Evolutionary conservation across 37 sponge, comb jelly and placozoan genomes (phyloP), one percentile per base, ranked within the genome.

Genomic region (Aphrocallistes beatrix): DNA sequence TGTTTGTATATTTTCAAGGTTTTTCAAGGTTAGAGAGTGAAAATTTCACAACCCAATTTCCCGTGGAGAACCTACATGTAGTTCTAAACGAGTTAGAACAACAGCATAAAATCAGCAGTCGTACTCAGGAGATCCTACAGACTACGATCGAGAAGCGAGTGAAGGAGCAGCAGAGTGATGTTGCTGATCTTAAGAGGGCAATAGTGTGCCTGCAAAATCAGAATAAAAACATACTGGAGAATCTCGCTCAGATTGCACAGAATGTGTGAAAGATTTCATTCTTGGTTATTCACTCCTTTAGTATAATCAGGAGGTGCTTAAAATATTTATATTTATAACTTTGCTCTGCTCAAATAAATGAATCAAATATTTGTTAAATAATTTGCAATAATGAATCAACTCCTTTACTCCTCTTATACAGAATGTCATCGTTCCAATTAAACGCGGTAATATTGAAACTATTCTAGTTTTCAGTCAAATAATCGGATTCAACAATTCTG

Each of bases 181-280:
- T 60, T 25, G 75, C 10, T 6, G 75, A 60, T 19, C 10, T 60
- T 30, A 60, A 60, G 34, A 60, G n/a, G 75, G n/a, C 10, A 13
- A 3, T 60, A 60, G 75, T 25, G n/a, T 19, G 28, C 8, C 32
- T 60, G 6, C 28, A 60, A 30, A 28, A 21, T 13, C 75, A 60
- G 75, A 60, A 60, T 30, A 60, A 60, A 60, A 30, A 60, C 28
- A 60, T 60, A 25, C 75, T 60, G 3, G 75, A 60, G 75, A 60
- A 60, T 25, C 75, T 60, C 75, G n/a, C 25, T 13, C 75, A 60
- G 21, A 60, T 60, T 60, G 75, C 75, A 60, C 75, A 60, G 75
- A 60, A 13, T 3, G 75, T 60, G 75, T 60, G n/a, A 60, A n/a
- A n/a, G n/a, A n/a, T n/a, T n/a, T n/a, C n/a, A n/a, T n/a, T n/a